phyloP scores from a whole-genome alignment of 2,888 invertebrate genomes.

The Clusia tigrina region DNA sequence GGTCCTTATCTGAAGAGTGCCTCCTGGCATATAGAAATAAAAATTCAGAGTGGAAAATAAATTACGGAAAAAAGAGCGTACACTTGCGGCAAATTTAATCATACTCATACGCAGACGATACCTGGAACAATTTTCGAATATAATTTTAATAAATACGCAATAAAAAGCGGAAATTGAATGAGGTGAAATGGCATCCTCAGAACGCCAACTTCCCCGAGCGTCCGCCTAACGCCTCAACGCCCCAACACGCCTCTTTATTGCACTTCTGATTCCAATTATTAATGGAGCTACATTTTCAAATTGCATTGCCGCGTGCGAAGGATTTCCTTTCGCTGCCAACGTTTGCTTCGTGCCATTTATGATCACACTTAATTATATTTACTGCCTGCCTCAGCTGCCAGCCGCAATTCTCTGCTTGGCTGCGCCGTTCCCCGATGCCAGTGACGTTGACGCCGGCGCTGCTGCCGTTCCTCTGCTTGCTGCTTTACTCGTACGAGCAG shows the following conservation, averaged over 20 bases:
- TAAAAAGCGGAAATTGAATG: too few relatives aligned
- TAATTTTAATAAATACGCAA: too few relatives aligned
- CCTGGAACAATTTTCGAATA: too few relatives aligned
- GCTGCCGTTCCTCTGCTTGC: not conserved
- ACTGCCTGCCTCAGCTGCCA: slow-evolving; percentile 3
- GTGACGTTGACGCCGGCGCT: not conserved
- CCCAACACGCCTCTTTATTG: not conserved
- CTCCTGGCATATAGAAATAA: too few relatives aligned
- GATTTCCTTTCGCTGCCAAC: too few relatives aligned
- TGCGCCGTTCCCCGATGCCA: not conserved
- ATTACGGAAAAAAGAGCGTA: too few relatives aligned
- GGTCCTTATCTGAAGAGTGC: too few relatives aligned
- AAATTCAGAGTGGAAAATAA: too few relatives aligned
- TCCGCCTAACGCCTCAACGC: not conserved
- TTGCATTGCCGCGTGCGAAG: slow-evolving; percentile 13
- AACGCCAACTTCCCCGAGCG: too few relatives aligned
- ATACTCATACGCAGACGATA: too few relatives aligned
- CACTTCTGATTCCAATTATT: not conserved
- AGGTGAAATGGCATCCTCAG: too few relatives aligned
- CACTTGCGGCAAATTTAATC: too few relatives aligned
- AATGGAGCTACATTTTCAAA: slow-evolving; percentile 17
- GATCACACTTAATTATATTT: slow-evolving; percentile 25
- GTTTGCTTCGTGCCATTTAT: slow-evolving; percentile 10
- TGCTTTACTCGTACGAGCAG: not conserved
- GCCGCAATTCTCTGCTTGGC: slow-evolving; percentile 13